Percentiles rank a stretch among this genome's conserved stretches.
phyloP scores from a whole-genome alignment of 2,113 vertebrate genomes.

The Lasiurus cinereus region DNA sequence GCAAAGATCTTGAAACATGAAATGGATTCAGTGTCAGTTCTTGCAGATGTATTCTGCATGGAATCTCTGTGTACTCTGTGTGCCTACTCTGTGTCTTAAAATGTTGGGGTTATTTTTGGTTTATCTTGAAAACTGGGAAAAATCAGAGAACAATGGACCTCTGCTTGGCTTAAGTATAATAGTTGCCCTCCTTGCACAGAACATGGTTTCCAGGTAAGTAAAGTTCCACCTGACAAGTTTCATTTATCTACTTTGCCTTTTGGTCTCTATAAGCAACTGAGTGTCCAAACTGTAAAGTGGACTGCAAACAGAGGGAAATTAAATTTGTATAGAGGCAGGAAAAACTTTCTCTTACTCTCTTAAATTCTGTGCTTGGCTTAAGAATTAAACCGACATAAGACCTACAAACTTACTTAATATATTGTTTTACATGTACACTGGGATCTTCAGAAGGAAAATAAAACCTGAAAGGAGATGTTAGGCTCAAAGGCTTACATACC shows the following conservation, averaged over 20 bases:
- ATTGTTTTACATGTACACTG: background rate
- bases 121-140: slow-evolving; percentile 24
- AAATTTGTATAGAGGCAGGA: background rate
- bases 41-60: background rate
- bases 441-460: background rate
- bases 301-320: background rate
- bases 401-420: background rate
- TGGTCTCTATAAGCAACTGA: background rate
- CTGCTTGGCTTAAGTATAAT: background rate
- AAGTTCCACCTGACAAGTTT: background rate
- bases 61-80: background rate
- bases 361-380: background rate
- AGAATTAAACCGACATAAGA: background rate
- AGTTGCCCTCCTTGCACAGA: background rate
- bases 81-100: background rate
- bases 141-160: background rate
- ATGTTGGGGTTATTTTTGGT: background rate
- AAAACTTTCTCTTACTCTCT: background rate
- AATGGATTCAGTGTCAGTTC: background rate
- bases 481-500: background rate
- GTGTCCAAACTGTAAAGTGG: background rate
- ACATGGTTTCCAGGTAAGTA: background rate
- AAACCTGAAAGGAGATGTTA: background rate
- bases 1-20: background rate
- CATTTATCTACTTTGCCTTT: background rate